Conservation (phyloP, 1,140 invertebrate species). For the Listronotus oregonensis region DNA sequence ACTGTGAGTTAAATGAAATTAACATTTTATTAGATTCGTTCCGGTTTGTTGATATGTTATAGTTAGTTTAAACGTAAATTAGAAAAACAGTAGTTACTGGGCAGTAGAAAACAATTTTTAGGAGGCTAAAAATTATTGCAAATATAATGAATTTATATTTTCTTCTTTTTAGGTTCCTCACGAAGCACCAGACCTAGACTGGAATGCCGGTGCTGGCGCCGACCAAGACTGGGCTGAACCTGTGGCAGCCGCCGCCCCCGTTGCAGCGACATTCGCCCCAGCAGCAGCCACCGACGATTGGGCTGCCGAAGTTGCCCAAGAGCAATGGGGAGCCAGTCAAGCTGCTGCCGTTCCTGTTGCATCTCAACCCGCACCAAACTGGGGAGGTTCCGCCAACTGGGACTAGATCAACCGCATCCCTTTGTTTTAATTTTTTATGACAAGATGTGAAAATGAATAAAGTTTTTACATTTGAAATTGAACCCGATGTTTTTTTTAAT, state of each 20-base stretch:
- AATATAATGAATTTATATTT: too few species aligned
- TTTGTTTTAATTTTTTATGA: neutral
- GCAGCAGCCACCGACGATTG: slow-evolving; percentile 47
- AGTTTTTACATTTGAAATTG: neutral
- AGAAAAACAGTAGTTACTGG: too few species aligned
- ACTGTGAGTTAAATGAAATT: too few species aligned
- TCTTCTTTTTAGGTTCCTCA: slow-evolving; percentile 32
- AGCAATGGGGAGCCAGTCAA: slow-evolving; percentile 46
- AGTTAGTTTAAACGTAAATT: too few species aligned
- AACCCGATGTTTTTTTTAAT: too few species aligned
- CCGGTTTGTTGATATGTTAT: too few species aligned
- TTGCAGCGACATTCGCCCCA: slow-evolving; percentile 37
- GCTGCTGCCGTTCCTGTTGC: slow-evolving; percentile 31
- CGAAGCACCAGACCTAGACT: slow-evolving; percentile 40
- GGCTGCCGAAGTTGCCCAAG: slow-evolving; percentile 50
- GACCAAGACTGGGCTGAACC: slow-evolving; percentile 44
- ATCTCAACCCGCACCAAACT: slow-evolving; percentile 41
- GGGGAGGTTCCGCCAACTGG: slow-evolving; percentile 47
- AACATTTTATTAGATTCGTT: too few species aligned
- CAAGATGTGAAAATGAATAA: neutral
- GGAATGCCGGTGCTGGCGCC: slow-evolving; percentile 33
- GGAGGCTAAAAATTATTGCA: too few species aligned
- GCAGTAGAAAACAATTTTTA: too few species aligned
- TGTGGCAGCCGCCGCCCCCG: slow-evolving; percentile 29
- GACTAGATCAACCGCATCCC: slow-evolving; percentile 21